These are phyloP conservation scores for Drosophila robusta DNA, from an alignment of 2,888 invertebrate genomes.

Conservation along the genomic window DNA sequence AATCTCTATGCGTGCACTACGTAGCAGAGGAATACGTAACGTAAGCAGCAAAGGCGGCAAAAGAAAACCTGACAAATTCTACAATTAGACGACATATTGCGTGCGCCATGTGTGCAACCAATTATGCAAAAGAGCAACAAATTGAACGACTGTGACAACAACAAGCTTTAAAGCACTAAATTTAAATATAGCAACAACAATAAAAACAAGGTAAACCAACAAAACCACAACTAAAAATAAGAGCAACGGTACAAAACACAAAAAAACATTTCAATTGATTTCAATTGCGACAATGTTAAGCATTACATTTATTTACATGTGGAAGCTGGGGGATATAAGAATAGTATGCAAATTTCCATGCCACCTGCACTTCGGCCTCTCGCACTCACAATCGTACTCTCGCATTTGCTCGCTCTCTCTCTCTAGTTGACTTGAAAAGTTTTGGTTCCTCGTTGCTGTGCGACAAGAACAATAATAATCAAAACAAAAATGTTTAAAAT, in stretches of 20 bases:
- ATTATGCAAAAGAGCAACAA: slow-evolving; percentile 77
- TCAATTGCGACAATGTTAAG: slow-evolving; percentile 66
- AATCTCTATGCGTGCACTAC: slow-evolving; percentile 55
- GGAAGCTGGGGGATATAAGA: background rate
- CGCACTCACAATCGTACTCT: slow-evolving; percentile 13
- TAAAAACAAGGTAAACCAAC: slow-evolving; percentile 63
- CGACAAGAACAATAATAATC: slow-evolving; percentile 81
- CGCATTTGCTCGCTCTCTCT: slow-evolving; percentile 24
- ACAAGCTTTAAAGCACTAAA: slow-evolving; percentile 45
- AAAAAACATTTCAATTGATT: slow-evolving; percentile 67
- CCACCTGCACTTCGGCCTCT: slow-evolving; percentile 58
- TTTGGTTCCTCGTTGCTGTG: slow-evolving; percentile 69
- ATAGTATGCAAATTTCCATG: slow-evolving; percentile 51
- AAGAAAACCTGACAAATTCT: slow-evolving; percentile 23
- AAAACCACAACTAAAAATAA: slow-evolving; percentile 61
- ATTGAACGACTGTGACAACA: slow-evolving; percentile 56
- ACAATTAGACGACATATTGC: slow-evolving; percentile 50
- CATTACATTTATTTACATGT: slow-evolving; percentile 71
- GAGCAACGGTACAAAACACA: slow-evolving; percentile 22
- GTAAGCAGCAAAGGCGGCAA: slow-evolving; percentile 56
- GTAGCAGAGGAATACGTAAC: slow-evolving; percentile 54
- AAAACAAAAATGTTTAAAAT: slow-evolving; percentile 82
- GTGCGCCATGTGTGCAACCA: slow-evolving; percentile 70
- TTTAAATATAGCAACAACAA: slow-evolving; percentile 49
- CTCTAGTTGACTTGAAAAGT: slow-evolving; percentile 54